Conservation (phyloP, 2,888 invertebrate genomes). For the Linnaemya vulpina region DNA sequence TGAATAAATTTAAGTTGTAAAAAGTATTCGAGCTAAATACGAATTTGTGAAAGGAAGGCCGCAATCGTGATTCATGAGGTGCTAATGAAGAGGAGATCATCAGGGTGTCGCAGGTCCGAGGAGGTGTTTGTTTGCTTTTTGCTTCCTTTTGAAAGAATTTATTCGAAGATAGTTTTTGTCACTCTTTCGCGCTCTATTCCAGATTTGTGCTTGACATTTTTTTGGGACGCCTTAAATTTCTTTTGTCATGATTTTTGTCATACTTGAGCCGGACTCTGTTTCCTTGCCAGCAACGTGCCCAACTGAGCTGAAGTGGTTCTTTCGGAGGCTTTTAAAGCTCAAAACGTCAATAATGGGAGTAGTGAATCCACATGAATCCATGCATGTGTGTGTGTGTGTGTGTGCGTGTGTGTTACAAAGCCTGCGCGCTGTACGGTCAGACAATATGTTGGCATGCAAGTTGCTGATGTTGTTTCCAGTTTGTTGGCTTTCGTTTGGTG, state of each 20-base stretch:
- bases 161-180: background rate
- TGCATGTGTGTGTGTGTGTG: background rate
- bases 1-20: constrained; percentile 56
- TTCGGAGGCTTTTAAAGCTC: background rate
- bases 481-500: constrained; percentile 24
- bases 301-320: too few relatives aligned
- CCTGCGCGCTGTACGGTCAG: background rate
- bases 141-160: background rate
- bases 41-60: constrained; percentile 50
- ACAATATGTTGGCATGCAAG: constrained; percentile 8
- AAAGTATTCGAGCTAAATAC: constrained; percentile 12
- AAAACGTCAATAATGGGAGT: background rate
- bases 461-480: constrained; percentile 41
- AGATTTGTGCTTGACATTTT: background rate
- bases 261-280: too few relatives aligned
- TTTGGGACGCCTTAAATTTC: background rate
- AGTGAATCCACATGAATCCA: background rate
- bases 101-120: constrained; percentile 70
- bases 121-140: constrained; percentile 12
- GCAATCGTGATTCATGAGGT: constrained; percentile 71
- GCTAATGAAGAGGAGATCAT: constrained; percentile 68
- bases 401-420: background rate
- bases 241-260: too few relatives aligned
- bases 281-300: too few relatives aligned
- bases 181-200: too few relatives aligned